Conservation (phyloP, 2,888 invertebrate genomes). For the Tuta absoluta region DNA sequence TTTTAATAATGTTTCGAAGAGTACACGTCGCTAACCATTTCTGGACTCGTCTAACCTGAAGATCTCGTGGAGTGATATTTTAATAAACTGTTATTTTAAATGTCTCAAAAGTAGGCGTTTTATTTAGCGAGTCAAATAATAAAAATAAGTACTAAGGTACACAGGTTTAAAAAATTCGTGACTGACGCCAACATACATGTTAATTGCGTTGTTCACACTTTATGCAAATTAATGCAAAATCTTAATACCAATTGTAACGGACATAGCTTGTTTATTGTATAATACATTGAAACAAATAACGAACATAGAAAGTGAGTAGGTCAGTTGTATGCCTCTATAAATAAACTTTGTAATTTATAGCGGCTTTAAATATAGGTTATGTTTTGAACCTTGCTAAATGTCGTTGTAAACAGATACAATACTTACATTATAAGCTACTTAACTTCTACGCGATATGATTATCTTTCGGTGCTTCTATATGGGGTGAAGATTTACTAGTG, state of each 20-base stretch:
- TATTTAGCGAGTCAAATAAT: neutral
- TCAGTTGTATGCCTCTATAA: neutral
- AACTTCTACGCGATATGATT: too few species aligned
- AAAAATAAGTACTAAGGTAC: neutral
- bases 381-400: neutral
- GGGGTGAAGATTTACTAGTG: too few species aligned
- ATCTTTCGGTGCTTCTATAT: too few species aligned
- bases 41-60: too few species aligned
- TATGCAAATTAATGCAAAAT: neutral
- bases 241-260: neutral
- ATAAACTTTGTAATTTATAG: neutral
- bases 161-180: neutral
- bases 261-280: neutral
- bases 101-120: neutral
- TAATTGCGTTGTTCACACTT: slow-evolving; percentile 6
- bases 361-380: neutral
- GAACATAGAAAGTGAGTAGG: neutral
- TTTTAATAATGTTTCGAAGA: too few species aligned
- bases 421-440: too few species aligned
- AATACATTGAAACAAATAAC: neutral
- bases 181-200: neutral
- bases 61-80: too few species aligned
- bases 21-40: too few species aligned
- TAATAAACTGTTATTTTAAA: neutral
- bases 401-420: neutral